phyloP scores from a whole-genome alignment of 1,140 invertebrate species.

The Daktulosphaira vitifoliae region DNA sequence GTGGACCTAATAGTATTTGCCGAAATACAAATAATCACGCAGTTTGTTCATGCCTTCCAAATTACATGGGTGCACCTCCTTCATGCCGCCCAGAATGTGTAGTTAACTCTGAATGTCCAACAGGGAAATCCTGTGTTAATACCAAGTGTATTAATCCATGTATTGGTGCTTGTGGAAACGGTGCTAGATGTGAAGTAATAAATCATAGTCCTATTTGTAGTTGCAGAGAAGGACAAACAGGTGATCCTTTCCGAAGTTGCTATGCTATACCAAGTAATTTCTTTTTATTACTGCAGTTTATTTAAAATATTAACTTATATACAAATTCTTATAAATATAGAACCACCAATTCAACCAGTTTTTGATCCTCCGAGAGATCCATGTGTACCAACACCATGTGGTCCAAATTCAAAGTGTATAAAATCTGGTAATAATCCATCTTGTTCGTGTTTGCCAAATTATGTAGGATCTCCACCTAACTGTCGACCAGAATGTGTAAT shows the following conservation, averaged over 20 bases:
- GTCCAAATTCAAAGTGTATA: slow-evolving; percentile 67
- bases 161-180: slow-evolving; percentile 68
- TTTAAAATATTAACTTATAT: neutral
- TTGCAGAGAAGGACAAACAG: slow-evolving; percentile 67
- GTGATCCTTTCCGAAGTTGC: slow-evolving; percentile 75
- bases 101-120: slow-evolving; percentile 68
- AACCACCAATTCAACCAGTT: slow-evolving; percentile 36
- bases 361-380: slow-evolving; percentile 48
- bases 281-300: neutral
- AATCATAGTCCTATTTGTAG: slow-evolving; percentile 78
- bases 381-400: slow-evolving; percentile 69
- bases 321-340: neutral
- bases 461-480: slow-evolving; percentile 53
- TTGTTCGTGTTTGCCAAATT: slow-evolving; percentile 58
- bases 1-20: slow-evolving; percentile 72
- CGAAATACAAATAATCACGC: slow-evolving; percentile 58
- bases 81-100: slow-evolving; percentile 72
- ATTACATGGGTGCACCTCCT: slow-evolving; percentile 67
- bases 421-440: slow-evolving; percentile 57
- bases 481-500: slow-evolving; percentile 54
- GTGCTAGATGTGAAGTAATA: slow-evolving; percentile 72
- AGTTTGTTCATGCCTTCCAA: slow-evolving; percentile 68
- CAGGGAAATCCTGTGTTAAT: slow-evolving; percentile 68
- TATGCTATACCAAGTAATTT: slow-evolving; percentile 48
- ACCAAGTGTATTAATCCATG: slow-evolving; percentile 81